Conservation (phyloP, 1,140 invertebrate species). For the Daktulosphaira vitifoliae region DNA sequence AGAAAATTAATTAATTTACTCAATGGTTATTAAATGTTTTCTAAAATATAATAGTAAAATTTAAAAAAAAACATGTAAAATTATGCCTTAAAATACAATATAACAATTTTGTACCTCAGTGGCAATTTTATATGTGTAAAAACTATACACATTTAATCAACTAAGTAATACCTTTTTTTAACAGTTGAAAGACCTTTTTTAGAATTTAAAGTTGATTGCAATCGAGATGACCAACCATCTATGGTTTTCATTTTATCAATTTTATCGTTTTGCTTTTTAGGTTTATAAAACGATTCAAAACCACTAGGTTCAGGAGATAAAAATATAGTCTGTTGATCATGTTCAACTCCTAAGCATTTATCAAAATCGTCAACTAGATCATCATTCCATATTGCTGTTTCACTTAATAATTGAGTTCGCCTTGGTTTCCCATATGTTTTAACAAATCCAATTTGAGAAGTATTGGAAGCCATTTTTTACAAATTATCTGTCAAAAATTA, state of each 20-base stretch:
- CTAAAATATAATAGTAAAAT: too few species aligned
- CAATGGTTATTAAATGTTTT: too few species aligned
- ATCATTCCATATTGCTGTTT: constrained; percentile 10
- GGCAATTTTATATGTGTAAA: too few species aligned
- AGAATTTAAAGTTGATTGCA: constrained; percentile 2
- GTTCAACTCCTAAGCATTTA: constrained; percentile 14
- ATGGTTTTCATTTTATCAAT: background rate
- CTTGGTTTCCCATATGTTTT: constrained; percentile 25
- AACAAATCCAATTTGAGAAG: background rate
- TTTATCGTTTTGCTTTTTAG: background rate
- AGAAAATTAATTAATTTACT: too few species aligned
- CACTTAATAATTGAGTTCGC: background rate
- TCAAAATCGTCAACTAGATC: constrained; percentile 14
- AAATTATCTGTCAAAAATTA: too few species aligned
- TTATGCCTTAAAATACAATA: too few species aligned
- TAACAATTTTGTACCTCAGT: too few species aligned
- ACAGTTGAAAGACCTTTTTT: background rate
- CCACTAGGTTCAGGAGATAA: constrained; percentile 9
- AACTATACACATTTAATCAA: too few species aligned
- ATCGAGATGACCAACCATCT: constrained; percentile 8
- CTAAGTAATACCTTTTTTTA: constrained; percentile 9
- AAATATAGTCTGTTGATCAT: constrained; percentile 23
- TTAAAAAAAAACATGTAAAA: too few species aligned
- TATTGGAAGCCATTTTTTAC: background rate
- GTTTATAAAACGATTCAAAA: background rate